These are phyloP conservation scores for Pseudorectes ferrugineus DNA, from an alignment of 2,113 vertebrate species.

Conservation along the genomic window DNA sequence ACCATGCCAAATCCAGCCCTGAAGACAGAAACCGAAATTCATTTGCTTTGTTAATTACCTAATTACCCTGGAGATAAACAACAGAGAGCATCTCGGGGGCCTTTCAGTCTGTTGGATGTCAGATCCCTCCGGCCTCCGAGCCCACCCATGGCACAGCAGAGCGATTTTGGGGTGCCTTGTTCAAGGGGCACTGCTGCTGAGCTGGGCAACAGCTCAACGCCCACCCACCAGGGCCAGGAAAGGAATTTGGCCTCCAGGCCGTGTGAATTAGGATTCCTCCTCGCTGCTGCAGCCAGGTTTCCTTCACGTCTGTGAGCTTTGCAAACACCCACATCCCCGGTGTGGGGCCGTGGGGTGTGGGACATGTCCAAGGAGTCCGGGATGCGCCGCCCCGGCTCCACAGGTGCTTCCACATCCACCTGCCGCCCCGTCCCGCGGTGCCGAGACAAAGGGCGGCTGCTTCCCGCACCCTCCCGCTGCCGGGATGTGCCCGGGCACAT, in stretches of 20 bases:
- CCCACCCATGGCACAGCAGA: neutral
- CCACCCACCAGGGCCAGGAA: neutral
- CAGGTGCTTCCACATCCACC: conserved; percentile 13
- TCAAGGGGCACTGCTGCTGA: neutral
- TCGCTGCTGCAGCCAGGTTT: neutral
- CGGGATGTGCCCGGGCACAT: neutral
- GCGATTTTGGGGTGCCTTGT: neutral
- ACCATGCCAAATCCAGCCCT: neutral
- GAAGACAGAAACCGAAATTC: conserved; percentile 43
- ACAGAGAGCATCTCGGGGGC: neutral
- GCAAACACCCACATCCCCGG: neutral
- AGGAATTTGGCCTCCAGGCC: neutral
- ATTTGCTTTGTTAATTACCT: conserved; percentile 59
- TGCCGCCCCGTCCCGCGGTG: neutral
- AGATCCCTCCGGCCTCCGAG: neutral
- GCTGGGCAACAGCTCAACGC: neutral
- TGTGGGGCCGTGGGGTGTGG: fast-evolving
- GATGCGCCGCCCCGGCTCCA: fast-evolving
- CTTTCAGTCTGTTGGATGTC: neutral
- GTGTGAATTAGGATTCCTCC: neutral
- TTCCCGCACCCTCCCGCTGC: neutral
- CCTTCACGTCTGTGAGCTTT: neutral
- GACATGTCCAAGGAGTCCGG: neutral
- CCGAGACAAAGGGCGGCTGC: neutral
- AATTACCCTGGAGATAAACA: conserved; percentile 42